Evolutionary conservation across 1,140 invertebrate species (phyloP), one percentile per base, ranked within the genome.

Genomic region (Bicyclus anynana): DNA sequence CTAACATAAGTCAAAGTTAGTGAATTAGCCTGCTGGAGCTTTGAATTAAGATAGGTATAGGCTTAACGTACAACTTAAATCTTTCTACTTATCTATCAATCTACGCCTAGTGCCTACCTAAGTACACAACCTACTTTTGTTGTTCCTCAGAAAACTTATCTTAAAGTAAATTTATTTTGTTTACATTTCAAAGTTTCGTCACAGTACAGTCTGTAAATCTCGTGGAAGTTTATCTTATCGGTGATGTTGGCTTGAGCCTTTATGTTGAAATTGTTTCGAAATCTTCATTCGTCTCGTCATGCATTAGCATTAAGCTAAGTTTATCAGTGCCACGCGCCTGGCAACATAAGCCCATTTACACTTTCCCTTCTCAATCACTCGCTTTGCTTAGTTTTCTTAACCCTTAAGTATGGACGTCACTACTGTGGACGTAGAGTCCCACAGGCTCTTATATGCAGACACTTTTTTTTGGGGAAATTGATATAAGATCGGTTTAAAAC

Each of bases 261-360:
- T 29, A 12, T 33, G 29, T 33, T 33, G 29, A 4, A 33, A 33
- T 33, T 33, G 3, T 33, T 63, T 58, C 47, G 50, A 58, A 53
- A 63, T 53, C 47, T 58, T 62, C 27, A 46, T 62, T 47, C 46
- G 46, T 62, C 26, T 40, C 14, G 16, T n/a, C 48, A 38, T 62
- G 42, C 49, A 54, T 60, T 54, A 60, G 23, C 52, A 56, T 23
- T 47, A 54, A 35, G 18, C 40, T 16, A 48, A 50, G 38, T 42
- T 60, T 60, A 60, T 65, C 53, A 54, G 52, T 56, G 59, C 62
- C 48, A 62, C 53, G 23, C 55, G 49, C 48, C 52, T 42, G 57
- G 42, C 44, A 35, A 56, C 27, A 33, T 59, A 42, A 49, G 26
- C 46, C 13, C 51, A 38, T 66, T 48, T 66, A 27, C 52, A 40